phyloP scores from a whole-genome alignment of 1,140 invertebrate species.

The Euura lappo region DNA sequence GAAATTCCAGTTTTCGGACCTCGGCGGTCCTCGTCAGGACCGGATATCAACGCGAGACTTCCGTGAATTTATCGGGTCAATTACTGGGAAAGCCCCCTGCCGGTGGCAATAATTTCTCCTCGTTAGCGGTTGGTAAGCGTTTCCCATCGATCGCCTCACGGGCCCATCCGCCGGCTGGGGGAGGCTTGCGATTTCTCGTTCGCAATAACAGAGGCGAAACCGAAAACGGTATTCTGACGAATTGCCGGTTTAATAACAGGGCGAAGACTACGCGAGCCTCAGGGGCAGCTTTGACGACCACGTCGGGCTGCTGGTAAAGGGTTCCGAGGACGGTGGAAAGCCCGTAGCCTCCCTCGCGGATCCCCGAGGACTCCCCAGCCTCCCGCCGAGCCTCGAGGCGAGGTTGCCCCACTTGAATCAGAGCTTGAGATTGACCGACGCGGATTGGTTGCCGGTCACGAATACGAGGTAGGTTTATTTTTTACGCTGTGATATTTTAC shows the following conservation, averaged over 20 bases:
- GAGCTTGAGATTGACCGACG: constrained; percentile 50
- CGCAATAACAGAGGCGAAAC: no score
- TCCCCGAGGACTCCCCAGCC: constrained; percentile 48
- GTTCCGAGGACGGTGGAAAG: constrained; percentile 35
- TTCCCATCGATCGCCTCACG: no score
- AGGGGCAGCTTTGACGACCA: constrained; percentile 56
- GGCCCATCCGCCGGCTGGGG: no score
- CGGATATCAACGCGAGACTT: no score
- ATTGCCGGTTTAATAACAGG: constrained; percentile 28
- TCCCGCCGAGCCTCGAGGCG: constrained; percentile 53
- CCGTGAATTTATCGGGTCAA: no score
- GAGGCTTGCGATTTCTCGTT: no score
- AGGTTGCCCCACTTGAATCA: constrained; percentile 52
- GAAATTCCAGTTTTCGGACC: no score
- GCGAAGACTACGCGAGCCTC: constrained; percentile 56
- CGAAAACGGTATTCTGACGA: no score
- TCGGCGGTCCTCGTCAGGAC: no score
- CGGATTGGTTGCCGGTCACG: constrained; percentile 58
- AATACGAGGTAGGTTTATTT: constrained; percentile 50
- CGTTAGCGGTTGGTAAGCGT: no score
- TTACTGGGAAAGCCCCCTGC: no score
- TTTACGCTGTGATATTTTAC: not conserved
- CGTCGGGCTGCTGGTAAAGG: constrained; percentile 48
- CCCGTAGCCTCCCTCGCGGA: constrained; percentile 39
- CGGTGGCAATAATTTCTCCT: no score